Evolutionary conservation across 2,888 invertebrate species (phyloP).

Genomic region (Lasioglossum villosulum): DNA sequence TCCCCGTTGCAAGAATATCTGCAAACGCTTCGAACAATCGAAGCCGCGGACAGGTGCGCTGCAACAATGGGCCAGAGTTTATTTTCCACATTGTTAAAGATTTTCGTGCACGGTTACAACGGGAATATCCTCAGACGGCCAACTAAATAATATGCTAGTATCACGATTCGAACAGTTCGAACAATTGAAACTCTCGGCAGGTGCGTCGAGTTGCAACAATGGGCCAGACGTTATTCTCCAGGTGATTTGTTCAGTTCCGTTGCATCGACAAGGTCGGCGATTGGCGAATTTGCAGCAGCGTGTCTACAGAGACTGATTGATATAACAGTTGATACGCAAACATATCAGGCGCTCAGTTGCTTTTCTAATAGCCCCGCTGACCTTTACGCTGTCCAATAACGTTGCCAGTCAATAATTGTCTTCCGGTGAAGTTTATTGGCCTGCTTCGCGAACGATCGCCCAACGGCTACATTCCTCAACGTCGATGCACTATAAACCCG

Average conservation of each 20-base stretch:
- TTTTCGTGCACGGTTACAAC: background rate
- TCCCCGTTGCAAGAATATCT: background rate
- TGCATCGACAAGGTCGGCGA: background rate
- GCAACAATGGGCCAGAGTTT: background rate
- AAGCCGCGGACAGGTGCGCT: background rate
- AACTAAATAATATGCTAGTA: background rate
- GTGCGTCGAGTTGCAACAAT: slow-evolving; percentile 2
- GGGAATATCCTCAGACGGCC: background rate
- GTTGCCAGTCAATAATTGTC: slow-evolving; percentile 28
- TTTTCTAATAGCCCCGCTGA: slow-evolving; percentile 7
- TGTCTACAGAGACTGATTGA: slow-evolving; percentile 15
- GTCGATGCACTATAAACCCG: slow-evolving; percentile 31
- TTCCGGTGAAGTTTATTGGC: slow-evolving; percentile 32
- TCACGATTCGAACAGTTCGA: background rate
- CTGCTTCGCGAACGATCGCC: slow-evolving; percentile 19
- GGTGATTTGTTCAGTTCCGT: background rate
- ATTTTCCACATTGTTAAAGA: background rate
- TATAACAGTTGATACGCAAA: slow-evolving; percentile 26
- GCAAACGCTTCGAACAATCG: background rate
- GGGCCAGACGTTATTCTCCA: background rate
- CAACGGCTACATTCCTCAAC: slow-evolving; percentile 13
- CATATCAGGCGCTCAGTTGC: slow-evolving; percentile 9
- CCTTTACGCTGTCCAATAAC: slow-evolving; percentile 25
- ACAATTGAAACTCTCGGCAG: background rate
- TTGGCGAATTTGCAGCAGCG: background rate